These are phyloP conservation scores for Hirtodrosophila histrioides DNA, from an alignment of 2,888 invertebrate genomes.

Conservation along the genomic window DNA sequence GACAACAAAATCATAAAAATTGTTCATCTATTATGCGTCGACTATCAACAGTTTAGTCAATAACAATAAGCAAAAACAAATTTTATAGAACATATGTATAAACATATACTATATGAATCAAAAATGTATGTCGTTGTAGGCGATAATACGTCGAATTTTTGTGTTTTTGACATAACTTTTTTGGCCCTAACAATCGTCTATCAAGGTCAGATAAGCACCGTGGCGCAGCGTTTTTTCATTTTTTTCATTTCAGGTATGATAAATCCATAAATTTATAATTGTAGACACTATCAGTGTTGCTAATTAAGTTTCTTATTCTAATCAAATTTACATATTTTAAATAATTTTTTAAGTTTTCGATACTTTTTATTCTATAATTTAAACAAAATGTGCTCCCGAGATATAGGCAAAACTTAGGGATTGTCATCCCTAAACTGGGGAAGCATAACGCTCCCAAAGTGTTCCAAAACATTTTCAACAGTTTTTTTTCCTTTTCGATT, in stretches of 20 bases:
- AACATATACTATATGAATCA: neutral
- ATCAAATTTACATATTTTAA: neutral
- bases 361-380: too few species aligned
- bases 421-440: too few species aligned
- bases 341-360: too few species aligned
- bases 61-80: conserved; percentile 36
- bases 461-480: too few species aligned
- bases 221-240: conserved; percentile 22
- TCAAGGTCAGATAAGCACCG: conserved; percentile 57
- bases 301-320: neutral
- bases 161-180: conserved; percentile 28
- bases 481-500: too few species aligned
- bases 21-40: conserved; percentile 31
- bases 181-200: conserved; percentile 7
- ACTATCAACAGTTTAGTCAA: conserved; percentile 37
- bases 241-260: conserved; percentile 7
- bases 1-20: conserved; percentile 50
- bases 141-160: conserved; percentile 23
- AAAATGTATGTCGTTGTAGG: neutral
- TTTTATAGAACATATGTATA: conserved; percentile 8
- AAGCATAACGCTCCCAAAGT: too few species aligned
- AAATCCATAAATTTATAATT: neutral
- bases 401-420: too few species aligned
- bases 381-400: too few species aligned
- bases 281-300: too few species aligned